Percentiles rank a stretch among this genome's conserved stretches.
Conservation (phyloP, 2,113 vertebrate species). For the Pipra filicauda region DNA sequence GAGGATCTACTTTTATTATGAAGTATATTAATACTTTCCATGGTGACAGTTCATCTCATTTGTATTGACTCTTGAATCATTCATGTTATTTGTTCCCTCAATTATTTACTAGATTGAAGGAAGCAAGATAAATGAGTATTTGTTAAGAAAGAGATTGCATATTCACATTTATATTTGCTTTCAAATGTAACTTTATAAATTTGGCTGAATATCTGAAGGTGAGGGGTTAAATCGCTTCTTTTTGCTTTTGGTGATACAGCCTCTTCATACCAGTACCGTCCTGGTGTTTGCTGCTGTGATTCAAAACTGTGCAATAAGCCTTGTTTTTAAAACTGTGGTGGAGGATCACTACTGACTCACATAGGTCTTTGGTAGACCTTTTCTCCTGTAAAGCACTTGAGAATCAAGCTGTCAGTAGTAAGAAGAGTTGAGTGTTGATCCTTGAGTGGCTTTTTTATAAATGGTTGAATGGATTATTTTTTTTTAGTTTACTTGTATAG, state of each 20-base stretch:
- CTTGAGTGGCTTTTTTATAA: not conserved
- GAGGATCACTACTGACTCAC: not conserved
- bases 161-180: not conserved
- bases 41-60: not conserved
- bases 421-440: not conserved
- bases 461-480: not conserved
- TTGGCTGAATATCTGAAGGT: not conserved
- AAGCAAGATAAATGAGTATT: not conserved
- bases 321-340: not conserved
- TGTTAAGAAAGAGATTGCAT: not conserved
- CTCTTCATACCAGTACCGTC: not conserved
- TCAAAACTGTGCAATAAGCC: not conserved
- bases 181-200: not conserved
- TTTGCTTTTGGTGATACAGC: not conserved
- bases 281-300: not conserved
- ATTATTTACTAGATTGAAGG: not conserved
- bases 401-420: not conserved
- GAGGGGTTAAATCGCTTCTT: not conserved
- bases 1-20: not conserved
- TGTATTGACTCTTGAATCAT: not conserved
- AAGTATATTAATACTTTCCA: not conserved
- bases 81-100: not conserved
- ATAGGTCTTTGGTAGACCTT: not conserved
- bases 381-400: not conserved
- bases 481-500: not conserved